Evolutionary conservation across 92 coral and sea anemone genomes (phyloP), one percentile per base, ranked within the genome.

Genomic region (Nematostella vectensis): DNA sequence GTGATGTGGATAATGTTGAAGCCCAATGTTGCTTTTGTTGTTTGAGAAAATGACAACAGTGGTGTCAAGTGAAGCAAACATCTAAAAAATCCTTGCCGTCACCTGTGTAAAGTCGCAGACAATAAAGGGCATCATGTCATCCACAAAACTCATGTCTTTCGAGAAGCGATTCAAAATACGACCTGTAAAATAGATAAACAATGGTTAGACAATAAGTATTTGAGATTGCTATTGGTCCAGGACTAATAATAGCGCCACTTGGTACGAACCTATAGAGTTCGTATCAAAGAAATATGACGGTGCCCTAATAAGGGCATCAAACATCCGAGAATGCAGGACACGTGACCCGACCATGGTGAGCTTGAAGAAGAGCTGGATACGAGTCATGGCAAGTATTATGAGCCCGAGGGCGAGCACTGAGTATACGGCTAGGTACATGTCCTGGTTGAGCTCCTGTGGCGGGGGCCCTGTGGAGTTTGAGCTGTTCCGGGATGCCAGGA

Each of bases 201-300:
- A n/a, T n/a, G n/a, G 40, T 6, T 6, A 33, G 40, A 59, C 20
- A 20, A 43, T 11, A 47, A 24, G 18, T 20, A 10, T 18, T 3
- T 8, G 31, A 20, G 27, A n/a, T 33, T 33, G 40, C 15, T 33
- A 33, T 33, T 33, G 40, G 8, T 33, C 8, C 40, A 15, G 15
- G 6, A 33, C 15, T 6, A 33, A 15, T 33, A 33, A 33, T 15
- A 33, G 40, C 40, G n/a, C n/a, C n/a, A n/a, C n/a, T n/a, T n/a
- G n/a, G n/a, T 3, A 70, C 75, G 15, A 42, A 76, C 82, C 82
- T 12, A 76, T 76, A 25, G 82, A 76, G 56, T 76, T 76, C 21
- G 76, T 76, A 47, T 76, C 76, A 28, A 76, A 76, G 70, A 76
- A 76, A 53, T 68, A 76, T 2, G 67, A 62, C 3, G 82, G 76